phyloP scores from a whole-genome alignment of 92 coral and sea anemone genomes.

The Desmophyllum pertusum region DNA sequence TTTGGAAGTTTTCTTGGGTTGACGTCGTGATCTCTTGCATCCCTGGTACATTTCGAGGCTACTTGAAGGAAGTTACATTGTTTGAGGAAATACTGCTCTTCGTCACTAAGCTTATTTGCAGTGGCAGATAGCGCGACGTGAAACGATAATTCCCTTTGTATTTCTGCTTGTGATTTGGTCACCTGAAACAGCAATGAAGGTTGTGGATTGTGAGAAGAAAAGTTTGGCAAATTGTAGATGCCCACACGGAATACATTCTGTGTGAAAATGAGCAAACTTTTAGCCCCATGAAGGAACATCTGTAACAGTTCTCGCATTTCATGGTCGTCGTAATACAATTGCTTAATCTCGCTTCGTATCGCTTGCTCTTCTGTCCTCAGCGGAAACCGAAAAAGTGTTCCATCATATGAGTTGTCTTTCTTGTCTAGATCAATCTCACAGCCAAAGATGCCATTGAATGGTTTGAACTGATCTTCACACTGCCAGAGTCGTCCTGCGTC shows the following conservation, averaged over 20 bases:
- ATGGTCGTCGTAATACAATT: conserved; percentile 58
- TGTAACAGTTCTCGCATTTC: conserved; percentile 67
- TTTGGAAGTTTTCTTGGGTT: background rate
- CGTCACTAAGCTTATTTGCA: conserved; percentile 20
- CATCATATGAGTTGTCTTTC: conserved; percentile 30
- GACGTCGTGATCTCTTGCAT: background rate
- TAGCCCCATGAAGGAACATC: conserved; percentile 63
- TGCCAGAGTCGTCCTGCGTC: conserved; percentile 30
- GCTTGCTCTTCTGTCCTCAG: conserved; percentile 46
- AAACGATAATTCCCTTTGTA: background rate
- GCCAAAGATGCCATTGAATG: conserved; percentile 59
- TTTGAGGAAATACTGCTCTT: conserved; percentile 30
- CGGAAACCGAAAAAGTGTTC: conserved; percentile 75
- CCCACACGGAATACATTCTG: conserved; percentile 74
- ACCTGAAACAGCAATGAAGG: conserved; percentile 21
- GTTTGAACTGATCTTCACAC: conserved; percentile 68
- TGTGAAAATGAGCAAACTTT: conserved; percentile 74
- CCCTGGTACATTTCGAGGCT: conserved; percentile 29
- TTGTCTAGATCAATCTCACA: conserved; percentile 58
- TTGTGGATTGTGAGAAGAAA: background rate
- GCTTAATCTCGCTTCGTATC: conserved; percentile 66
- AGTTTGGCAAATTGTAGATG: conserved; percentile 57
- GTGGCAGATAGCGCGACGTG: conserved; percentile 4
- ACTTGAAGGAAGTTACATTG: conserved; percentile 57
- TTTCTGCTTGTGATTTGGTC: conserved; percentile 8